Conservation (phyloP, 2,888 invertebrate genomes). For the Pemphredon lugubris region DNA sequence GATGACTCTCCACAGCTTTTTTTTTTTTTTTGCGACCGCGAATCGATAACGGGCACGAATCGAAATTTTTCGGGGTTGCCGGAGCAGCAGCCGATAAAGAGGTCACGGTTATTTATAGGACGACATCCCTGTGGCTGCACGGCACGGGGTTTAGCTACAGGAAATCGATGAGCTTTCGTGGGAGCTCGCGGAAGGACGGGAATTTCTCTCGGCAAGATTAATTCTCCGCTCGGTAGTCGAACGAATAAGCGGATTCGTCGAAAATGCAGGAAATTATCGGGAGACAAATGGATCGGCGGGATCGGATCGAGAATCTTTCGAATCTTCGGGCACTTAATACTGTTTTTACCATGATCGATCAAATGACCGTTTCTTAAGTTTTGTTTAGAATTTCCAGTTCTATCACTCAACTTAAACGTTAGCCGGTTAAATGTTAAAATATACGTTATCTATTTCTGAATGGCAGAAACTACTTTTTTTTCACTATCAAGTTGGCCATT, state of each 20-base stretch:
- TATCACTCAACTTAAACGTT: too few species aligned
- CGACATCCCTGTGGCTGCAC: constrained; percentile 28
- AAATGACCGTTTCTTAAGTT: too few species aligned
- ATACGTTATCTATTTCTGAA: too few species aligned
- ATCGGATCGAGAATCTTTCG: too few species aligned
- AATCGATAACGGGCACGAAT: not conserved
- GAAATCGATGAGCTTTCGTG: constrained; percentile 52
- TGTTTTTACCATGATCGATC: too few species aligned
- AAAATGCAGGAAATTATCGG: not conserved
- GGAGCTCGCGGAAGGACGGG: constrained; percentile 30
- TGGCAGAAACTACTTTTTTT: too few species aligned
- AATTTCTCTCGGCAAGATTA: constrained; percentile 9
- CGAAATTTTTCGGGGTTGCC: constrained; percentile 11
- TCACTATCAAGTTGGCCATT: too few species aligned
- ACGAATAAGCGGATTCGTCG: not conserved
- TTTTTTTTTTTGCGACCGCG: not conserved
- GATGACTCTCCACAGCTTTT: too few species aligned
- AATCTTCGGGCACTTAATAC: too few species aligned
- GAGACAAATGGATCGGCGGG: not conserved
- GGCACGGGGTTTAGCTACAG: constrained; percentile 33
- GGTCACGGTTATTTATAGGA: constrained; percentile 56
- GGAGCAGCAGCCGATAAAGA: constrained; percentile 38
- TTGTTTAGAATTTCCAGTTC: too few species aligned
- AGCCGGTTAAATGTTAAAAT: too few species aligned
- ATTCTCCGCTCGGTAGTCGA: not conserved